These are phyloP conservation scores for Stenodema calcarata DNA, from an alignment of 2,888 invertebrate species.

Conservation along the genomic window DNA sequence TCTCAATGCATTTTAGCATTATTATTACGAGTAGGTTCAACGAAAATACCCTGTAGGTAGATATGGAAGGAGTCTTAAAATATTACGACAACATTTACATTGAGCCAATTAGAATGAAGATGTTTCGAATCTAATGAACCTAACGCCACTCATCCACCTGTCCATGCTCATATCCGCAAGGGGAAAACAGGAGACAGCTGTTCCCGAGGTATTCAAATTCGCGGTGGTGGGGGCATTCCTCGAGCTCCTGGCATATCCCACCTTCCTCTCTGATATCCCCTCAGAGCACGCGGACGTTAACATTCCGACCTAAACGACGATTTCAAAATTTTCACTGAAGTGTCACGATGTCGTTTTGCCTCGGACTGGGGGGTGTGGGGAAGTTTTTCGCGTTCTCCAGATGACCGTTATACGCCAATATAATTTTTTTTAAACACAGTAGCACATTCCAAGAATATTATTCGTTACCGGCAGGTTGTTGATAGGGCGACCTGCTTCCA, in stretches of 20 bases:
- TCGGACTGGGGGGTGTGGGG: not conserved
- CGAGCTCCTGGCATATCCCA: not conserved
- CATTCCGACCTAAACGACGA: too few relatives aligned
- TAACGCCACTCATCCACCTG: not conserved
- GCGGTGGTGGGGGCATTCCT: not conserved
- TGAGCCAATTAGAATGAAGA: not conserved
- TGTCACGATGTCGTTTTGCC: not conserved
- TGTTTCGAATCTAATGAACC: not conserved
- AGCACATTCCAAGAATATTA: not conserved
- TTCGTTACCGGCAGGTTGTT: constrained; percentile 23
- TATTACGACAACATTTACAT: too few relatives aligned
- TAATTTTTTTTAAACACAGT: not conserved
- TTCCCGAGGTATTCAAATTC: not conserved
- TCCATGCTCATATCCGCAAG: not conserved
- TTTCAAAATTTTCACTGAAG: too few relatives aligned
- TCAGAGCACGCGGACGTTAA: too few relatives aligned
- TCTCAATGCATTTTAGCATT: too few relatives aligned
- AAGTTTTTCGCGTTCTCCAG: not conserved
- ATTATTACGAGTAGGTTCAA: too few relatives aligned
- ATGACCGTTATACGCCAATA: not conserved
- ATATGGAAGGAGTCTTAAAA: not conserved
- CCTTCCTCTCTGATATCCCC: not conserved
- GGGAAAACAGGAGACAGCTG: not conserved
- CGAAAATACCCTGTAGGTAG: not conserved
- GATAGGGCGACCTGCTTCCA: constrained; percentile 30